Evolutionary conservation across 2,797 vertebrate genomes (phyloP).

Genomic region (Diglossa cyanea): DNA sequence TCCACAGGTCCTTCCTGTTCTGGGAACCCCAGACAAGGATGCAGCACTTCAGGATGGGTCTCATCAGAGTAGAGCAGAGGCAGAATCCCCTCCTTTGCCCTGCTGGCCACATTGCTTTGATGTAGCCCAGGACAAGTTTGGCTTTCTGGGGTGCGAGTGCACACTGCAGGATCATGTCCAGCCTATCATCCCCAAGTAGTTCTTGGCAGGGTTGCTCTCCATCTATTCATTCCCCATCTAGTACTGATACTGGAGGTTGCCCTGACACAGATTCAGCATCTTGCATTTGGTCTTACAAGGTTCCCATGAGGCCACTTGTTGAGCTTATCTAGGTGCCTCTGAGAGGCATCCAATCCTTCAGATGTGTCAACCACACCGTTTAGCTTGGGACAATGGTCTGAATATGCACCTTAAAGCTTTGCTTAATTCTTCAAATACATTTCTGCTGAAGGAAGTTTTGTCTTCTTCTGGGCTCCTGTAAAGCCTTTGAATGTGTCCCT

Average conservation of each 20-base stretch:
- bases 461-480: not conserved
- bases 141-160: not conserved
- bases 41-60: not conserved
- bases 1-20: not conserved
- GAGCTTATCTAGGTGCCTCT: not conserved
- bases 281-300: not conserved
- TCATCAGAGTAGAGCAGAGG: not conserved
- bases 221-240: not conserved
- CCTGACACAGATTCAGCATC: not conserved
- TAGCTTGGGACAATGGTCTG: not conserved
- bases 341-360: not conserved
- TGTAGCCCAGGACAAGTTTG: not conserved
- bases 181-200: not conserved
- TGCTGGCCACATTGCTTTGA: accelerated
- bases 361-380: accelerated
- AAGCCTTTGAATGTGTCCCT: not conserved
- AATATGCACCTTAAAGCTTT: not conserved
- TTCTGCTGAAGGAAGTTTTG: not conserved
- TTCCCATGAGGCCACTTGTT: not conserved
- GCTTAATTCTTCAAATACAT: not conserved
- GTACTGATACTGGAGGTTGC: not conserved
- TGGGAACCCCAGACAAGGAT: not conserved
- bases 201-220: not conserved
- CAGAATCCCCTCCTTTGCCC: not conserved
- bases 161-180: not conserved